Conservation (phyloP, 2,113 vertebrate species). For the Lucifuga dentata region DNA sequence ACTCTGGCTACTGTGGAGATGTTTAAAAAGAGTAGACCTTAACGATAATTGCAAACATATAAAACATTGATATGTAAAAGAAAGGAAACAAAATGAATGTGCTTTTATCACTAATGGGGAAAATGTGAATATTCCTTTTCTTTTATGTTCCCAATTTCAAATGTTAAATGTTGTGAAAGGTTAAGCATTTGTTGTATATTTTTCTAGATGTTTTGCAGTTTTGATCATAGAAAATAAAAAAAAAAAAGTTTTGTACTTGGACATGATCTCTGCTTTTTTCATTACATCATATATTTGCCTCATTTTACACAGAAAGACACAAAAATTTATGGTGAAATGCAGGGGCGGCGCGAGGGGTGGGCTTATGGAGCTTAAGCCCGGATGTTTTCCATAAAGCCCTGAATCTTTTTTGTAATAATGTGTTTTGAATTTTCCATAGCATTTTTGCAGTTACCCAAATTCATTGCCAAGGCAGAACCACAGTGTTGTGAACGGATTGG, state of each 20-base stretch:
- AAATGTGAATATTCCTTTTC: conserved; percentile 84
- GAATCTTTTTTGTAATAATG: too few species aligned
- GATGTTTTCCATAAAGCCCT: too few species aligned
- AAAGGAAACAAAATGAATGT: conserved; percentile 89
- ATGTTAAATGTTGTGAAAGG: conserved; percentile 85
- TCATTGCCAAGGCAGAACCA: too few species aligned
- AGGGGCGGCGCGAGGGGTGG: too few species aligned
- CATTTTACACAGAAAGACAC: too few species aligned
- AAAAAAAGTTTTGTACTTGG: conserved; percentile 85
- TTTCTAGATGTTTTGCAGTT: conserved; percentile 90
- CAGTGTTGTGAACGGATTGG: too few species aligned
- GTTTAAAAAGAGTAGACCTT: conserved; percentile 80
- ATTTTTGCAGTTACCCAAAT: too few species aligned
- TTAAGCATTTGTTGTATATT: conserved; percentile 88
- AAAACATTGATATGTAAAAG: conserved; percentile 71
- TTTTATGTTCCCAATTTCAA: conserved; percentile 82
- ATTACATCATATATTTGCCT: too few species aligned
- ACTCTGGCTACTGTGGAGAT: conserved; percentile 96
- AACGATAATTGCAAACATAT: conserved; percentile 64
- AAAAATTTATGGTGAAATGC: too few species aligned
- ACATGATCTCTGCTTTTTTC: conserved; percentile 1
- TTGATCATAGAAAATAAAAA: conserved; percentile 84
- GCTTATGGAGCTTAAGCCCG: too few species aligned
- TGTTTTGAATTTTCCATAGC: too few species aligned
- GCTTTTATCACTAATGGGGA: conserved; percentile 82